phyloP scores from a whole-genome alignment of 2,113 vertebrate genomes.

The Triplophysa tibetana region DNA sequence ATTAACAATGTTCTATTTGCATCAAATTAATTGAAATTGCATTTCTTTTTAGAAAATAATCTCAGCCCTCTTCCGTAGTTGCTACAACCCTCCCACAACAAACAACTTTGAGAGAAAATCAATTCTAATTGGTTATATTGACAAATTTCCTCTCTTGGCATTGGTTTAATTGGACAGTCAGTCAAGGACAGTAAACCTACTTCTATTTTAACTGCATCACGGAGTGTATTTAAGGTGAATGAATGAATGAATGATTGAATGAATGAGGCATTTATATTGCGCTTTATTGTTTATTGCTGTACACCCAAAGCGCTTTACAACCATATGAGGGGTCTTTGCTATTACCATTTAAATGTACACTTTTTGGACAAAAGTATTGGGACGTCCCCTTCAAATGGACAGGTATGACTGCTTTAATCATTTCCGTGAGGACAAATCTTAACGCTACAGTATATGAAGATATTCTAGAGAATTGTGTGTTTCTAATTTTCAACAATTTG shows the following conservation, averaged over 20 bases:
- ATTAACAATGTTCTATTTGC: background rate
- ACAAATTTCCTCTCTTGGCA: background rate
- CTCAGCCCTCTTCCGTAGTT: background rate
- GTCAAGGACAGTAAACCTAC: background rate
- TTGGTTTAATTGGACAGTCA: slow-evolving; percentile 3
- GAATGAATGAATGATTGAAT: no score
- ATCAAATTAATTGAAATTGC: background rate
- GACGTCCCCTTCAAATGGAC: no score
- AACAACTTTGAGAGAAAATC: background rate
- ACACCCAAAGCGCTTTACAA: no score
- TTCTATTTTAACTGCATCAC: background rate
- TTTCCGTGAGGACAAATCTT: no score
- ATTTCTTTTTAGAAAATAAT: background rate
- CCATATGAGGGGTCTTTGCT: background rate
- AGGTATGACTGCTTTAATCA: no score
- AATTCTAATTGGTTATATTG: background rate
- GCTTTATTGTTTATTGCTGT: no score
- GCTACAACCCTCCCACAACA: background rate
- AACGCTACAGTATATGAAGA: no score
- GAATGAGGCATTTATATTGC: no score
- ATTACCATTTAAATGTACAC: background rate
- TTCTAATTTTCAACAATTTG: no score
- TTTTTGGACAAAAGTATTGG: no score
- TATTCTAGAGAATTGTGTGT: no score
- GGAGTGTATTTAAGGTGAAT: background rate